Evolutionary conservation across 2,797 vertebrate species (phyloP).

Genomic region (Lepidocolaptes lacrymiger): DNA sequence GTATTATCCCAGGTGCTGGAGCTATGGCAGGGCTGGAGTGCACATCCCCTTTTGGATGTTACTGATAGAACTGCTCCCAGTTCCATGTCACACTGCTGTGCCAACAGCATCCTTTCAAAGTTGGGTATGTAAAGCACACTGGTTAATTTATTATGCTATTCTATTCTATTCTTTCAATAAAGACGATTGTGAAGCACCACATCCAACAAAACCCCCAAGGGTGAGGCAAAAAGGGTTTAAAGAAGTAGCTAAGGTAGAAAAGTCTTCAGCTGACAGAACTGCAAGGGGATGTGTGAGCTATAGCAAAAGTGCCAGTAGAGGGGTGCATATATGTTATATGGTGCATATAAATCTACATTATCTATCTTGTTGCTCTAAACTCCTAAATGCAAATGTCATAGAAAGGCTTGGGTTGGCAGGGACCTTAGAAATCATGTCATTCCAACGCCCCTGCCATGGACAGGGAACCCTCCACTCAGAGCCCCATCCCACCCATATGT

Average conservation of each 20-base stretch:
- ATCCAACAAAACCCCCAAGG: neutral
- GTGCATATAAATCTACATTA: neutral
- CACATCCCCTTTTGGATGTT: neutral
- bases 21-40: neutral
- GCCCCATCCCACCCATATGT: neutral
- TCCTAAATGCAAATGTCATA: neutral
- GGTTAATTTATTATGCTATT: neutral
- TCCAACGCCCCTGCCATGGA: neutral
- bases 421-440: neutral
- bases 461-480: neutral
- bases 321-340: rapidly evolving
- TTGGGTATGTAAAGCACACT: neutral
- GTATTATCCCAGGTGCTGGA: neutral
- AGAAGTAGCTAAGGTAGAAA: neutral
- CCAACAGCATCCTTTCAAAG: neutral
- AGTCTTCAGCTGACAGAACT: neutral
- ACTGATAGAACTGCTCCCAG: neutral
- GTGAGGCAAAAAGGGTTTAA: rapidly evolving
- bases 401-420: neutral
- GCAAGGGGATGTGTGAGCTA: neutral
- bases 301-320: neutral
- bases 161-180: neutral
- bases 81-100: neutral
- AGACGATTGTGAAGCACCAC: neutral
- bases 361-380: neutral